A percentile compares a stretch with the other conserved stretches of the same genome.
Conservation (phyloP, 1,140 invertebrate genomes). For the Hyphantria cunea region DNA sequence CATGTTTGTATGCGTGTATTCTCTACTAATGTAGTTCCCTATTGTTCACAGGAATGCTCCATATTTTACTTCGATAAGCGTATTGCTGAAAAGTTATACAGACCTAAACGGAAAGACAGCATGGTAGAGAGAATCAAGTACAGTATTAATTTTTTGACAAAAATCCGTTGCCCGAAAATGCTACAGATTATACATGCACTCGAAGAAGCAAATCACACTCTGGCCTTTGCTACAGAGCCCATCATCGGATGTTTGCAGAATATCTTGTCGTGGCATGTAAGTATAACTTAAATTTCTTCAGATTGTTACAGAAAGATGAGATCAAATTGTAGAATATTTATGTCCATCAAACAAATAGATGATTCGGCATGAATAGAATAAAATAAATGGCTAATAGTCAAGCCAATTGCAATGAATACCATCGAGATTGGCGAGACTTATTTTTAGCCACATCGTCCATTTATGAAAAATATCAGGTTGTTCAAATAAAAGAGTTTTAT, state of each 20-base stretch:
- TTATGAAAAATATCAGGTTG: too few species aligned
- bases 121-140: constrained; percentile 94
- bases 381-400: too few species aligned
- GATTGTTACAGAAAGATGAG: too few species aligned
- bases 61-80: constrained; percentile 98
- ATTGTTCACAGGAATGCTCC: constrained; percentile 91
- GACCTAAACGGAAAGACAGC: constrained; percentile 95
- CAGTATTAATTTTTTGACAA: constrained; percentile 91
- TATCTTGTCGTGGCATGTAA: constrained; percentile 89
- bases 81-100: constrained; percentile 96
- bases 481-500: too few species aligned
- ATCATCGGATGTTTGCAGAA: constrained; percentile 94
- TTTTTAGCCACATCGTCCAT: too few species aligned
- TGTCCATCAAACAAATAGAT: background rate
- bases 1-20: too few species aligned
- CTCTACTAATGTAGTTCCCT: too few species aligned
- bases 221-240: constrained; percentile 96
- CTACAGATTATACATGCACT: constrained; percentile 88
- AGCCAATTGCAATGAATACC: too few species aligned
- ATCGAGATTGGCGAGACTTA: too few species aligned
- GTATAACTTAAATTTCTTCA: constrained; percentile 30
- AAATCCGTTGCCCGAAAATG: constrained; percentile 93
- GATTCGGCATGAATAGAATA: too few species aligned
- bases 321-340: background rate
- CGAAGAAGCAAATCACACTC: constrained; percentile 91